A percentile compares a stretch with the other conserved stretches of the same genome.
Conservation (phyloP, 2,888 invertebrate species). For the Drosophila engyochracea region DNA sequence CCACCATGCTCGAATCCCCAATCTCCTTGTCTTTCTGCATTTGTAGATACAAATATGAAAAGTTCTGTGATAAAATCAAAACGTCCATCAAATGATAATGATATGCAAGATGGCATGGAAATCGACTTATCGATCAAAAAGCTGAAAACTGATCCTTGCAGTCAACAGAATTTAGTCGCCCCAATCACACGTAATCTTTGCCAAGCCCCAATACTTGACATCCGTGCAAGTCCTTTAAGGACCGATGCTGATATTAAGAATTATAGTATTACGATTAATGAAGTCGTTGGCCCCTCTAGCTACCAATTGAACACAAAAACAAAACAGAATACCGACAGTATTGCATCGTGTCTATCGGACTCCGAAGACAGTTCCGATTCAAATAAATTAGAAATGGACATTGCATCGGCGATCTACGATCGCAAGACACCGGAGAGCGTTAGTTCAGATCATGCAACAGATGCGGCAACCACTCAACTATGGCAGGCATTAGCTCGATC, state of each 20-base stretch:
- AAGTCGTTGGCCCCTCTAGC: conserved; percentile 57
- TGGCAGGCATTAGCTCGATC: conserved; percentile 85
- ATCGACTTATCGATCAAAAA: conserved; percentile 80
- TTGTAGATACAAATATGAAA: conserved; percentile 84
- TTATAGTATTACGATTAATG: conserved; percentile 73
- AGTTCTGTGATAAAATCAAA: conserved; percentile 86
- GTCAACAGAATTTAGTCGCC: conserved; percentile 51
- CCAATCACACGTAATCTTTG: conserved; percentile 53
- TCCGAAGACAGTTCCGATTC: conserved; percentile 87
- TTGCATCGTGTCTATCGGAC: conserved; percentile 84
- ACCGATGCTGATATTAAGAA: conserved; percentile 60
- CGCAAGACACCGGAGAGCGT: conserved; percentile 83
- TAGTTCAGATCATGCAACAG: conserved; percentile 84
- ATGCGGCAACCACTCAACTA: conserved; percentile 85
- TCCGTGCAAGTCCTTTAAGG: conserved; percentile 53
- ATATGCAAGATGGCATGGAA: conserved; percentile 71
- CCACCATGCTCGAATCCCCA: conserved; percentile 85
- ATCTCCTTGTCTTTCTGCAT: conserved; percentile 80
- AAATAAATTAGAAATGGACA: conserved; percentile 77
- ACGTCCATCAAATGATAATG: conserved; percentile 80
- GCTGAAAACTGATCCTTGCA: conserved; percentile 63
- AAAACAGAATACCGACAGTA: conserved; percentile 53
- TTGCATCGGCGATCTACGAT: conserved; percentile 66
- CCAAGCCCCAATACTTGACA: conserved; percentile 66
- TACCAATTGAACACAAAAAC: conserved; percentile 48